Evolutionary conservation across 2,797 vertebrate genomes (phyloP).

Genomic region (Scyliorhinus canicula): DNA sequence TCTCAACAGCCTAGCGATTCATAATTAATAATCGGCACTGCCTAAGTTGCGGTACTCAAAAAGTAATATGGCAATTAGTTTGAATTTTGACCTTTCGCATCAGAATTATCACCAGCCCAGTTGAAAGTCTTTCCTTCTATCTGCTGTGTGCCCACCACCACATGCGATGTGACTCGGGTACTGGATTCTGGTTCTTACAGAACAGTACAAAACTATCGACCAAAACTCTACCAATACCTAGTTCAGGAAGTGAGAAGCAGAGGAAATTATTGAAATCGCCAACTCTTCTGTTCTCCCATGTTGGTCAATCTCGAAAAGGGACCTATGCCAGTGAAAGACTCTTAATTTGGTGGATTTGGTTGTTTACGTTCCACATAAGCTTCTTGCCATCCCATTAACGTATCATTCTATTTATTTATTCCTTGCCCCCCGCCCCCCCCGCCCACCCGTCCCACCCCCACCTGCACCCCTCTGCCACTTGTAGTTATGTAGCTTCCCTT

Average conservation of each 20-base stretch:
- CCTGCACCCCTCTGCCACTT: no score
- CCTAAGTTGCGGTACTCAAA: not conserved
- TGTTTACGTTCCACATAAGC: not conserved
- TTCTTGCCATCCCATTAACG: not conserved
- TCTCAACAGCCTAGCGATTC: not conserved
- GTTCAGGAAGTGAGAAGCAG: not conserved
- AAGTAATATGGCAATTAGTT: not conserved
- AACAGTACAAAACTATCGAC: no score
- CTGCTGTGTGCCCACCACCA: not conserved
- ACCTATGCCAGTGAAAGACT: no score
- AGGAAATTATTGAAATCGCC: no score
- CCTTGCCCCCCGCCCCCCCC: no score
- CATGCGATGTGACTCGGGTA: not conserved
- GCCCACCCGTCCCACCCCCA: no score
- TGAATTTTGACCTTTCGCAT: not conserved
- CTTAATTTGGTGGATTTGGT: no score
- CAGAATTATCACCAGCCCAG: not conserved
- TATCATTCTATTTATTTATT: not conserved
- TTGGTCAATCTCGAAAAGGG: no score
- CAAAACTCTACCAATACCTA: not conserved
- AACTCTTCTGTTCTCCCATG: no score
- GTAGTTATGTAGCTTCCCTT: not conserved
- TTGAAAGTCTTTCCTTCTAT: no score
- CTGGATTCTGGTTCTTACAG: no score
- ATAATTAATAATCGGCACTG: not conserved